A percentile compares a stretch with the other conserved stretches of the same genome.
Conservation (phyloP, 2,797 vertebrate genomes). For the Galagoides demidoff region DNA sequence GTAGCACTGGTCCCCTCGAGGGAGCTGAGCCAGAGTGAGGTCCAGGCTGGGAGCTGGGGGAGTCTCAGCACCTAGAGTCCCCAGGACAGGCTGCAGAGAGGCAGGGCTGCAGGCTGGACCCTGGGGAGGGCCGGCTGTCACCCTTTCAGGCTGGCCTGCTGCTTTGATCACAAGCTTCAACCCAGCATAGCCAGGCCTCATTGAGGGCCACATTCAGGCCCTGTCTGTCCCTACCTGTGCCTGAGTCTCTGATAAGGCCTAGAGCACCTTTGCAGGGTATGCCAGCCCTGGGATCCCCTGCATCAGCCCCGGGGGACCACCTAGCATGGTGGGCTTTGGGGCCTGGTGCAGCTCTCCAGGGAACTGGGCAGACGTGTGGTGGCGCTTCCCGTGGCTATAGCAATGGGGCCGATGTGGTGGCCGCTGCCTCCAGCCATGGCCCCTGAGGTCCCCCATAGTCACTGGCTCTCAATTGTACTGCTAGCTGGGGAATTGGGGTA, state of each 20-base stretch:
- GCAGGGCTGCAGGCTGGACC: too few species aligned
- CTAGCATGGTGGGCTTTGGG: background rate
- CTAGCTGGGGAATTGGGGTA: background rate
- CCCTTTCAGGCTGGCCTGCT: too few species aligned
- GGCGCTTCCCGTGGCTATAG: background rate
- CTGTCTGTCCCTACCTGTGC: too few species aligned
- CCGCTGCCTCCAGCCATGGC: background rate
- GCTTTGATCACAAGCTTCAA: too few species aligned
- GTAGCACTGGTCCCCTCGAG: too few species aligned
- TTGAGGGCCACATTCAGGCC: too few species aligned
- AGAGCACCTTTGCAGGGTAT: fast-evolving
- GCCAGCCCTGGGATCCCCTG: background rate
- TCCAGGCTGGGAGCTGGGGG: too few species aligned
- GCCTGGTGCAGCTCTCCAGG: background rate
- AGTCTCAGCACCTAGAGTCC: too few species aligned
- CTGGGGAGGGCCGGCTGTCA: background rate
- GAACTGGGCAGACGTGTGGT: fast-evolving
- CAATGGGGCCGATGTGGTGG: background rate
- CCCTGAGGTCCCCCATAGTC: background rate
- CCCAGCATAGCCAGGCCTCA: too few species aligned
- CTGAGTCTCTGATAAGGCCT: background rate
- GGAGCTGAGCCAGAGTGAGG: too few species aligned
- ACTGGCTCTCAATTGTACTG: background rate
- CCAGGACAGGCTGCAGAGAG: too few species aligned
- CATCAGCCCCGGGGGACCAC: too few species aligned